These are phyloP conservation scores for Arenaria interpres DNA, from an alignment of 2,113 vertebrate species.

Conservation along the genomic window DNA sequence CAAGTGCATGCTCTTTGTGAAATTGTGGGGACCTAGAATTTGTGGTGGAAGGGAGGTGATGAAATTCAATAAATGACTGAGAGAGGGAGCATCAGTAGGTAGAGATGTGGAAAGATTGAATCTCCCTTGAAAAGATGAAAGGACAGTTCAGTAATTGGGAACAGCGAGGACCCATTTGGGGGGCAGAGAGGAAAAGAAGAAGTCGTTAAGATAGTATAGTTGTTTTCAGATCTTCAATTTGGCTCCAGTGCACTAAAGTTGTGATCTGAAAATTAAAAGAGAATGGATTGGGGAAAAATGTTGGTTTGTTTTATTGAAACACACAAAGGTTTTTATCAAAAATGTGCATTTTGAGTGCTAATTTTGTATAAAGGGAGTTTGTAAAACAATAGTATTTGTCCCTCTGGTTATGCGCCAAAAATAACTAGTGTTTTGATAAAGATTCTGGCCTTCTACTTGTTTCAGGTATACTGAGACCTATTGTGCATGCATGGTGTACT, in stretches of 20 bases:
- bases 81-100: neutral
- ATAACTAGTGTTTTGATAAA: neutral
- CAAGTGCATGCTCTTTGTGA: neutral
- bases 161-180: slow-evolving; percentile 13
- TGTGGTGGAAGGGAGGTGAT: neutral
- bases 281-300: neutral
- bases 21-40: neutral
- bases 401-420: neutral
- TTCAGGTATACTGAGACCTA: neutral
- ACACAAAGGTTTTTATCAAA: neutral
- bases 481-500: neutral
- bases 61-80: slow-evolving; percentile 16
- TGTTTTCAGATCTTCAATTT: slow-evolving; percentile 1
- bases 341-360: neutral
- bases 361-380: neutral
- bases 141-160: slow-evolving; percentile 23
- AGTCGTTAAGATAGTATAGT: slow-evolving; percentile 1
- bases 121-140: slow-evolving; percentile 38
- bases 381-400: neutral
- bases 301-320: neutral
- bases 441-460: neutral
- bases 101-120: slow-evolving; percentile 22
- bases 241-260: neutral
- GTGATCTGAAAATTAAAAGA: slow-evolving; percentile 5
- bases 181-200: neutral